These are phyloP conservation scores for Chrysomela aeneicollis DNA, from an alignment of 2,888 invertebrate species.

Conservation along the genomic window DNA sequence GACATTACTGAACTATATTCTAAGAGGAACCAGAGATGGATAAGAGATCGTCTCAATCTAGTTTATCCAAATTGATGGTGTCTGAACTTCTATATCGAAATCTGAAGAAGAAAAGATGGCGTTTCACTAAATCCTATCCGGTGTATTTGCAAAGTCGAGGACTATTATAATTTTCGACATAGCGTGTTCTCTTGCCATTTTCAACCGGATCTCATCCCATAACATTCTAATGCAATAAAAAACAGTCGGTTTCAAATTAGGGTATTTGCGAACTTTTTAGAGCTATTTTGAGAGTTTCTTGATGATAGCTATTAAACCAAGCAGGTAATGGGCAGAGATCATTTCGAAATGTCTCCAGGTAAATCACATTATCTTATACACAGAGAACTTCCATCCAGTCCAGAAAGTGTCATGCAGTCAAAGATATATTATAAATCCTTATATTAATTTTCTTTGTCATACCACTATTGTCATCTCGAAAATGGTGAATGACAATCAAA, in stretches of 20 bases:
- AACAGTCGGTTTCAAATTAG: conserved; percentile 19
- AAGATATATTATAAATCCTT: neutral
- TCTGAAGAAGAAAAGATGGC: too few species aligned
- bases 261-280: conserved; percentile 35
- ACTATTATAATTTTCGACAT: conserved; percentile 9
- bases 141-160: too few species aligned
- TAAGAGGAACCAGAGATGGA: too few species aligned
- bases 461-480: too few species aligned
- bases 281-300: conserved; percentile 31
- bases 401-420: neutral
- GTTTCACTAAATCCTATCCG: too few species aligned
- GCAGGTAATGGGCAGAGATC: conserved; percentile 31
- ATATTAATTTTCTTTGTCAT: neutral
- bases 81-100: too few species aligned
- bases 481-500: too few species aligned
- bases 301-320: conserved; percentile 44
- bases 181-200: conserved; percentile 23
- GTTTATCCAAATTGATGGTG: too few species aligned
- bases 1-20: too few species aligned
- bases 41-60: too few species aligned
- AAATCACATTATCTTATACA: conserved; percentile 23
- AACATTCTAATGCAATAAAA: neutral
- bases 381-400: neutral
- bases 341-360: conserved; percentile 26
- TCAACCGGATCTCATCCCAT: conserved; percentile 2